These are phyloP conservation scores for Fissipunctia ypsillon DNA, from an alignment of 2,888 invertebrate species.

Conservation along the genomic window DNA sequence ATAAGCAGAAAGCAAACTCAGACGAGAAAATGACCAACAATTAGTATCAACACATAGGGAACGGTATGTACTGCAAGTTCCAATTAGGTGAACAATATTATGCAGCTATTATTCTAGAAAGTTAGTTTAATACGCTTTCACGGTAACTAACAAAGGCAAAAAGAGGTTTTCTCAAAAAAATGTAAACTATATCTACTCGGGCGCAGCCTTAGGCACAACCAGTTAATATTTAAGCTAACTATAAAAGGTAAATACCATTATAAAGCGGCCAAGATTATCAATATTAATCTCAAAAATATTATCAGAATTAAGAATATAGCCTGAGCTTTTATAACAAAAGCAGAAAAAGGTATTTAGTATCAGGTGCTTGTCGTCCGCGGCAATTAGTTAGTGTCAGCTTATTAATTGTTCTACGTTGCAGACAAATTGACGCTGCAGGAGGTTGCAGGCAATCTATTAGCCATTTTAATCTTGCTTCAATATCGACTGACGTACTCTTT, in stretches of 20 bases:
- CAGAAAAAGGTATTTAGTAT: constrained; percentile 16
- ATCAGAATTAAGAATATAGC: not conserved
- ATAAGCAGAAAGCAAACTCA: not conserved
- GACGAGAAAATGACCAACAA: not conserved
- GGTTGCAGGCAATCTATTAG: constrained; percentile 23
- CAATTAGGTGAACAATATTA: not conserved
- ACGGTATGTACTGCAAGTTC: not conserved
- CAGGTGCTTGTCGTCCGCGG: constrained; percentile 33
- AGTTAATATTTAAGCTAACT: no score
- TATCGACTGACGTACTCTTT: constrained; percentile 4
- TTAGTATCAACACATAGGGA: not conserved
- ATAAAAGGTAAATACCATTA: no score
- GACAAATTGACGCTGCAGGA: constrained; percentile 25
- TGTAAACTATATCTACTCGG: not conserved
- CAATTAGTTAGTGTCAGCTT: constrained; percentile 50
- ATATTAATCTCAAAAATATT: not conserved
- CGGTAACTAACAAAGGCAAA: not conserved
- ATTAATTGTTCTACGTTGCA: constrained; percentile 43
- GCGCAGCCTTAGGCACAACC: not conserved
- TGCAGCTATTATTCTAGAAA: not conserved
- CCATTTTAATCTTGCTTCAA: constrained; percentile 50
- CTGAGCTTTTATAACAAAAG: not conserved
- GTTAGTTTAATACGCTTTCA: not conserved
- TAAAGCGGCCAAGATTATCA: not conserved
- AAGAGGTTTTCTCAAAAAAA: not conserved